phyloP scores from a whole-genome alignment of 1,140 invertebrate species.

The Coenobita brevimanus region DNA sequence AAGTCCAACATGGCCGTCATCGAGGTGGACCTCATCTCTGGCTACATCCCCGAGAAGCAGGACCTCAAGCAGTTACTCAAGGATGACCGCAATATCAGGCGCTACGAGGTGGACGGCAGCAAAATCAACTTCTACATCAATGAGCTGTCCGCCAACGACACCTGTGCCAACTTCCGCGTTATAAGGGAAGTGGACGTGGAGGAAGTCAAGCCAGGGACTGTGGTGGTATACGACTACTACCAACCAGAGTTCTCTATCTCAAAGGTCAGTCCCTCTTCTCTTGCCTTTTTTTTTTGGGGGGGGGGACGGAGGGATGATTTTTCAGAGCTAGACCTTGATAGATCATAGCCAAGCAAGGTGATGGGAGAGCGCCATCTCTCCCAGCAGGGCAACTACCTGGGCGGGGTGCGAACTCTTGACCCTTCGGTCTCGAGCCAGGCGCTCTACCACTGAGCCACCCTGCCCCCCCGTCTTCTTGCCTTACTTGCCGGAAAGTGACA shows the following conservation, averaged over 20 bases:
- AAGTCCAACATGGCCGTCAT: slow-evolving; percentile 21
- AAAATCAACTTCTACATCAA: slow-evolving; percentile 8
- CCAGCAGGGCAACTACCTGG: no score
- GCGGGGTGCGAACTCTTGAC: no score
- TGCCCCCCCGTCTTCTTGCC: no score
- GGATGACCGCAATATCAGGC: neutral
- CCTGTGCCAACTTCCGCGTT: slow-evolving; percentile 74
- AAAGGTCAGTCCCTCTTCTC: slow-evolving; percentile 71
- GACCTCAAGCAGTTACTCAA: neutral
- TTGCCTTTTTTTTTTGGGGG: no score
- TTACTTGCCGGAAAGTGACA: no score
- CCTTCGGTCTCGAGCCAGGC: no score
- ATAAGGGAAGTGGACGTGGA: slow-evolving; percentile 74
- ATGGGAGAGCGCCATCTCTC: no score
- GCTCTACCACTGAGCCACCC: no score
- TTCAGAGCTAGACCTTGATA: no score
- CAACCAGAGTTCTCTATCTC: slow-evolving; percentile 71
- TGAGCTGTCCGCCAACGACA: neutral
- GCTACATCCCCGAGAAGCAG: slow-evolving; percentile 28
- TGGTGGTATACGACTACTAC: slow-evolving; percentile 83
- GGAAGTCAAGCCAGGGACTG: slow-evolving; percentile 78
- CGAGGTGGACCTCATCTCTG: neutral
- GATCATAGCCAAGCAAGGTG: no score
- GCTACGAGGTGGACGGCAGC: slow-evolving; percentile 12
- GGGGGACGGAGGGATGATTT: no score